A percentile compares a stretch with the other conserved stretches of the same genome.
These are phyloP conservation scores for Rhagologus leucostigma DNA, from an alignment of 2,113 vertebrate genomes.

Conservation along the genomic window DNA sequence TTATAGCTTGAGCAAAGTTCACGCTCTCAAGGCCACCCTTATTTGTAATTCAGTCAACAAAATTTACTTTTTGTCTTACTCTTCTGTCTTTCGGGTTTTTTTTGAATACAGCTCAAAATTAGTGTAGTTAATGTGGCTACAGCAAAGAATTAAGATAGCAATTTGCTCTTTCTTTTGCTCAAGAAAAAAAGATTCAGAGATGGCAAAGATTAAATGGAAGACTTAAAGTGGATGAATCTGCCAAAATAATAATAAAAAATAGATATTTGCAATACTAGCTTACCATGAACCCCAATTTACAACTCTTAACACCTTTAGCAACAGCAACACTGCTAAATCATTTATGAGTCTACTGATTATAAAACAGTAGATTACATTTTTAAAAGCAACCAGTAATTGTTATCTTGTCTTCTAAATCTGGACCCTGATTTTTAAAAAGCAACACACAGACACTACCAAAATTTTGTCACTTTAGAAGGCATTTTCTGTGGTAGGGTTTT, in stretches of 20 bases:
- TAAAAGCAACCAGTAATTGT: background rate
- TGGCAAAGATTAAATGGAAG: background rate
- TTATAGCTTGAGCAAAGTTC: conserved; percentile 20
- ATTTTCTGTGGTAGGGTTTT: background rate
- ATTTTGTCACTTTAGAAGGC: background rate
- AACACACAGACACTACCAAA: background rate
- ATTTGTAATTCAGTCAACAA: background rate
- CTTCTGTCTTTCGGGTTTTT: background rate
- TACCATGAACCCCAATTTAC: background rate
- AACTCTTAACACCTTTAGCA: background rate
- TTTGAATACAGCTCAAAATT: background rate
- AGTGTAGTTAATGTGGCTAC: background rate
- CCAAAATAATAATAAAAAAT: background rate
- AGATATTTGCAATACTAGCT: background rate
- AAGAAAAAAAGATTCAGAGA: background rate
- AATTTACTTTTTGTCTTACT: background rate
- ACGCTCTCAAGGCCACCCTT: background rate
- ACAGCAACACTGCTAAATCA: background rate
- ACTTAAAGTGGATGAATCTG: background rate
- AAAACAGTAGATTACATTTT: background rate
- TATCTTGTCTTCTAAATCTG: background rate
- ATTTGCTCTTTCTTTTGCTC: background rate
- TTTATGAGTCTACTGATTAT: background rate
- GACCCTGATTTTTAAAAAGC: background rate
- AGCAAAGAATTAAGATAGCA: background rate